Percentiles rank a stretch among this genome's conserved stretches.
Conservation (phyloP, 2,888 invertebrate genomes). For the Lacanobia oleracea region DNA sequence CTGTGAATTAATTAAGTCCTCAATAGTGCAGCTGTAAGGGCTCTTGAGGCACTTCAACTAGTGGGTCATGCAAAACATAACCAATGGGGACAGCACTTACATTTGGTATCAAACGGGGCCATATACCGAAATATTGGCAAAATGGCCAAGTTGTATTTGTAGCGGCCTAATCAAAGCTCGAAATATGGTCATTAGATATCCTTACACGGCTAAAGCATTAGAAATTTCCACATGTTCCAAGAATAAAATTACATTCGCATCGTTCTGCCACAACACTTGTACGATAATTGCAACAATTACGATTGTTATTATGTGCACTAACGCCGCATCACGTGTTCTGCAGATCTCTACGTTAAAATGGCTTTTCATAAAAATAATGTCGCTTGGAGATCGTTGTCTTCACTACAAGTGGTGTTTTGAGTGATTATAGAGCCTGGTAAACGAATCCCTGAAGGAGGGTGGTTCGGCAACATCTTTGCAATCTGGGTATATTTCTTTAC, state of each 20-base stretch:
- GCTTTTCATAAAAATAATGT: constrained; percentile 61
- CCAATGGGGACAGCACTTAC: not conserved
- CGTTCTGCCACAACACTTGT: constrained; percentile 59
- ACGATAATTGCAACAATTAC: constrained; percentile 75
- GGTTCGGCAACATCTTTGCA: not conserved
- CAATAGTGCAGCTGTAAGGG: not conserved
- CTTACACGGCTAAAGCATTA: constrained; percentile 28
- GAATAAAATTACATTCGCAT: constrained; percentile 69
- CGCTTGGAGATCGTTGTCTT: constrained; percentile 45
- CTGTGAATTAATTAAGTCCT: no score
- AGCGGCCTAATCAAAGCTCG: not conserved
- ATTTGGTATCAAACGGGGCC: not conserved
- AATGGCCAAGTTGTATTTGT: not conserved
- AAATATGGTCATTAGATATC: constrained; percentile 7
- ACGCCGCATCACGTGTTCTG: constrained; percentile 62
- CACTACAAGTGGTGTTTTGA: constrained; percentile 36
- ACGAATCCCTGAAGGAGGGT: not conserved
- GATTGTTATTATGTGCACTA: constrained; percentile 72
- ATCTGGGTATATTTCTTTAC: not conserved
- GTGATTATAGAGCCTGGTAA: constrained; percentile 18
- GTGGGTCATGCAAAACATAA: not conserved
- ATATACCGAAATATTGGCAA: not conserved
- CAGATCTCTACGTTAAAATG: constrained; percentile 56
- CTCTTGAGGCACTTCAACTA: not conserved
- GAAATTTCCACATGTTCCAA: constrained; percentile 72